Percentiles rank a stretch among this genome's conserved stretches.
These are phyloP conservation scores for Florisuga fusca DNA, from an alignment of 2,797 vertebrate genomes.

Conservation along the genomic window DNA sequence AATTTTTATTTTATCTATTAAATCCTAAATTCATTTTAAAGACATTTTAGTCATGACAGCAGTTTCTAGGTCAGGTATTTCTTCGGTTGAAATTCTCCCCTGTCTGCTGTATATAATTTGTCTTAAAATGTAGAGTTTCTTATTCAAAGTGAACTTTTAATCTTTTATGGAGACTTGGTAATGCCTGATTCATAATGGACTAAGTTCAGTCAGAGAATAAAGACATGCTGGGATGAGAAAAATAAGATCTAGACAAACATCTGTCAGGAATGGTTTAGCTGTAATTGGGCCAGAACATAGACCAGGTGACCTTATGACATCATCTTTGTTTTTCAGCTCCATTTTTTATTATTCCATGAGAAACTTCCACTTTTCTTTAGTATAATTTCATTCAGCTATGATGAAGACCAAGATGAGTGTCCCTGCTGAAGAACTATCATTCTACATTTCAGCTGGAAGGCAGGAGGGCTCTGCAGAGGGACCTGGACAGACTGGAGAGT, in stretches of 20 bases:
- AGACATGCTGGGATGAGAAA: not conserved
- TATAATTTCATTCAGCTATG: not conserved
- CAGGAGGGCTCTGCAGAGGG: too few species aligned
- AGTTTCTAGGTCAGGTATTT: slow-evolving; percentile 15
- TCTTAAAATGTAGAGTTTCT: not conserved
- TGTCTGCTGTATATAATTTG: slow-evolving; percentile 19
- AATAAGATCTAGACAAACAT: slow-evolving; percentile 26
- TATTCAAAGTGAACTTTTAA: slow-evolving; percentile 23
- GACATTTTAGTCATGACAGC: not conserved
- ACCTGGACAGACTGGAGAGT: too few species aligned
- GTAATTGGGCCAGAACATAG: not conserved
- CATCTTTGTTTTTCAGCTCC: not conserved
- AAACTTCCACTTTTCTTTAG: not conserved
- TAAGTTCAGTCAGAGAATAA: slow-evolving; percentile 18
- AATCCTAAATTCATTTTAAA: not conserved
- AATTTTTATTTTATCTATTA: not conserved
- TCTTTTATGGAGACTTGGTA: slow-evolving; percentile 19
- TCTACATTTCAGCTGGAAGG: too few species aligned
- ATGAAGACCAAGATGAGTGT: not conserved
- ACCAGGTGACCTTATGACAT: not conserved
- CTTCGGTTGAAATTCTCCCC: not conserved
- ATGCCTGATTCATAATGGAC: not conserved
- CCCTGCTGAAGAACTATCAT: not conserved
- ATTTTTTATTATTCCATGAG: not conserved
- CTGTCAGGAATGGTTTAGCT: not conserved